phyloP scores from a whole-genome alignment of 1,140 invertebrate species.

The Meloidogyne hapla region DNA sequence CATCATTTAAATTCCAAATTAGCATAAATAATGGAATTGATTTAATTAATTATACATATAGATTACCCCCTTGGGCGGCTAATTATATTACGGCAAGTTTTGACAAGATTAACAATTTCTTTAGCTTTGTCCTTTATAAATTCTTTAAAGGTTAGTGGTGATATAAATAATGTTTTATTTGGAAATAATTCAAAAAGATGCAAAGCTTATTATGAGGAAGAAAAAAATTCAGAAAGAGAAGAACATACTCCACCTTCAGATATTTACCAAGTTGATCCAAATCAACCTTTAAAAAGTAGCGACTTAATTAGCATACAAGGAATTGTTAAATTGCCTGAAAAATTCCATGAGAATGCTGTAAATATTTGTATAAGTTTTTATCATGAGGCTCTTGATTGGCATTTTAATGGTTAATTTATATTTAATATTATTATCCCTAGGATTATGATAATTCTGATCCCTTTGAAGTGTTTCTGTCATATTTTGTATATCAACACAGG shows the following conservation, averaged over 20 bases:
- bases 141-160: neutral
- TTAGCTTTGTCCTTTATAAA: no score
- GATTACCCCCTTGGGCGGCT: neutral
- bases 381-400: conserved; percentile 4
- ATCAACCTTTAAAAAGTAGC: neutral
- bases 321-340: neutral
- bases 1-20: neutral
- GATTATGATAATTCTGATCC: no score
- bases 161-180: conserved; percentile 3
- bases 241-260: neutral
- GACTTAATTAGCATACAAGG: neutral
- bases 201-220: neutral
- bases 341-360: neutral
- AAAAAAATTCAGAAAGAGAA: neutral
- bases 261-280: neutral
- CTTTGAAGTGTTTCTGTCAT: no score
- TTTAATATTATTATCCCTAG: no score
- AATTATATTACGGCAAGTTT: neutral
- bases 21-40: conserved; percentile 3
- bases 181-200: neutral
- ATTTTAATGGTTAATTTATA: neutral
- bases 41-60: conserved; percentile 1
- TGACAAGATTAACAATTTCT: neutral
- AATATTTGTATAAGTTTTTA: neutral
- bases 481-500: no score